Percentiles rank a stretch among this genome's conserved stretches.
Evolutionary conservation across 1,140 invertebrate species (phyloP).

Genomic region (Bombus pascuorum): DNA sequence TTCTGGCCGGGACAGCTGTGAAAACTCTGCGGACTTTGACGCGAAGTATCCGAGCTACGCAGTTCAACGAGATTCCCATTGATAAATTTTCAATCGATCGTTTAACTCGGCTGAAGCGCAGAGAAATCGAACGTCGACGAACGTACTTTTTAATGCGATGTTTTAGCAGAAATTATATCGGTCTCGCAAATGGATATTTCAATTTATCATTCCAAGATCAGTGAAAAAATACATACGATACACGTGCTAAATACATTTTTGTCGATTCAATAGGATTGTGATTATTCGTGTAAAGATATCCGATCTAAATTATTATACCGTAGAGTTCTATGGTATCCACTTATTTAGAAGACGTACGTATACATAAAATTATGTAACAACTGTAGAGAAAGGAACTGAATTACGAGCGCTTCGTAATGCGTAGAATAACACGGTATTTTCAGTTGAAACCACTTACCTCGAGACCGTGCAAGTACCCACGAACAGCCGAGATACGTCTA

Average conservation of each 20-base stretch:
- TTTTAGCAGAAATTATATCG: too few relatives aligned
- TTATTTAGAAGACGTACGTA: neutral
- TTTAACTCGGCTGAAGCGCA: neutral
- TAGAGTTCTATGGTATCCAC: neutral
- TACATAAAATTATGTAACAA: neutral
- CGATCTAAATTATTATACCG: neutral
- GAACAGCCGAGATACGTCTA: neutral
- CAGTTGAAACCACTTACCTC: neutral
- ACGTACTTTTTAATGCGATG: neutral
- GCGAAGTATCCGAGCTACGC: neutral
- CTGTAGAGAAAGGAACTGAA: neutral
- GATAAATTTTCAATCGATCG: neutral
- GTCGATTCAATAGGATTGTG: too few relatives aligned
- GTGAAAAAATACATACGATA: too few relatives aligned
- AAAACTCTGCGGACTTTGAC: conserved; percentile 58
- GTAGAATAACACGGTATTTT: neutral
- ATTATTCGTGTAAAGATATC: neutral
- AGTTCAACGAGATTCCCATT: neutral
- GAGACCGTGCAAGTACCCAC: neutral
- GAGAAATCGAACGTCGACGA: neutral
- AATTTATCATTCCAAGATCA: too few relatives aligned
- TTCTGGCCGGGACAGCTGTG: conserved; percentile 64
- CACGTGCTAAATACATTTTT: too few relatives aligned
- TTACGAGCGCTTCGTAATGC: neutral
- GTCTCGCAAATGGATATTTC: too few relatives aligned